These are phyloP conservation scores for Tragulus kanchil DNA, from an alignment of 2,113 vertebrate species.

Conservation along the genomic window DNA sequence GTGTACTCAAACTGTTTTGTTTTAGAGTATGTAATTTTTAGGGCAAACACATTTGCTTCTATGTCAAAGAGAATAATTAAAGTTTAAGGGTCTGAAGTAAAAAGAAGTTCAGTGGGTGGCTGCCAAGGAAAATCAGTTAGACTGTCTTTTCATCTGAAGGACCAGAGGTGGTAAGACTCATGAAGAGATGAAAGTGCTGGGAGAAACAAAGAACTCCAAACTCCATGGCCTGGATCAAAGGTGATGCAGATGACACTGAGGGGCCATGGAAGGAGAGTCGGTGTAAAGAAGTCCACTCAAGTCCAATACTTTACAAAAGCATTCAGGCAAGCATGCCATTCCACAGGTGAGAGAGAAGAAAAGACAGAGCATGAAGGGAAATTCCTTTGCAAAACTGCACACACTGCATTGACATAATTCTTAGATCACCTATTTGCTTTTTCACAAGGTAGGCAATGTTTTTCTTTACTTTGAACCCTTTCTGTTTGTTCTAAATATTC, in stretches of 20 bases:
- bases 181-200: rapidly evolving
- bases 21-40: not conserved
- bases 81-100: not conserved
- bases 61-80: not conserved
- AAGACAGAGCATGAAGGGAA: not conserved
- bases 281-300: not conserved
- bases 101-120: not conserved
- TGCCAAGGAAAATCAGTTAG: not conserved
- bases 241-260: not conserved
- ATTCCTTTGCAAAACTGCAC: not conserved
- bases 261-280: not conserved
- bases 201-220: not conserved
- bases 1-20: not conserved
- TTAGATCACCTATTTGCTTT: not conserved
- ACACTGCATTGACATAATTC: not conserved
- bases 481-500: not conserved
- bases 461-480: not conserved
- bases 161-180: not conserved
- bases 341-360: rapidly evolving
- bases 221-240: not conserved
- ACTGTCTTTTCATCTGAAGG: not conserved
- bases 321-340: not conserved
- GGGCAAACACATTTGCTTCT: not conserved
- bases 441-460: not conserved
- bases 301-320: not conserved